Percentiles rank a stretch among this genome's conserved stretches.
These are phyloP conservation scores for Alces alces DNA, from an alignment of 2,113 vertebrate genomes.

Conservation along the genomic window DNA sequence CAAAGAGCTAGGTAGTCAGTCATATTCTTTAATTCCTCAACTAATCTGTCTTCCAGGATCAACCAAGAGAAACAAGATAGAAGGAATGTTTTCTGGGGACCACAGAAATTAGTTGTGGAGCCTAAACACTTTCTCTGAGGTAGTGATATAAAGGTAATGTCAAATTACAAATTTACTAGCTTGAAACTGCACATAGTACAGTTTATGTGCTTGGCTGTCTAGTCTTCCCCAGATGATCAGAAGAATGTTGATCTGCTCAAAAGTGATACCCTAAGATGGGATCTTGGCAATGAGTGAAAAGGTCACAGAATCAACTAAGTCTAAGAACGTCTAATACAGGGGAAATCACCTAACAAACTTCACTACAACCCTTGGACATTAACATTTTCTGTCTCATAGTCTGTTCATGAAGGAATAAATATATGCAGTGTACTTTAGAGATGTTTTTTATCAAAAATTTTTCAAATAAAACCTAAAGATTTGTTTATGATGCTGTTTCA, in stretches of 20 bases:
- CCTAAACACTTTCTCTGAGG: neutral
- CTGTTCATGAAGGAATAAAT: neutral
- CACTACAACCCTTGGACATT: neutral
- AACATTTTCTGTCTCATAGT: neutral
- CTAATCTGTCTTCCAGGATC: neutral
- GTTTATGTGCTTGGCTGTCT: neutral
- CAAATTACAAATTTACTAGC: neutral
- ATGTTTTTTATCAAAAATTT: neutral
- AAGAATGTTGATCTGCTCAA: neutral
- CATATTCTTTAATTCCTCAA: neutral
- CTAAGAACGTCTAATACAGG: neutral
- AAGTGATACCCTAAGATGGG: neutral
- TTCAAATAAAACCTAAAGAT: conserved; percentile 5
- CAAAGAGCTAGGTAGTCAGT: neutral
- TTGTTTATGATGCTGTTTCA: neutral
- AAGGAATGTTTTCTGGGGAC: neutral
- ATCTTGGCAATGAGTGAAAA: neutral
- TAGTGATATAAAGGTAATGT: neutral
- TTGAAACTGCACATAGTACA: neutral
- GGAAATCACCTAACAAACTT: neutral
- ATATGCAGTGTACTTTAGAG: neutral
- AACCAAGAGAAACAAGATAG: neutral
- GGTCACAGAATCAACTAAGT: neutral
- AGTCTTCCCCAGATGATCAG: neutral
- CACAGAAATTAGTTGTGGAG: neutral